phyloP scores from a whole-genome alignment of 2,888 invertebrate species.

The Aphidius colemani region DNA sequence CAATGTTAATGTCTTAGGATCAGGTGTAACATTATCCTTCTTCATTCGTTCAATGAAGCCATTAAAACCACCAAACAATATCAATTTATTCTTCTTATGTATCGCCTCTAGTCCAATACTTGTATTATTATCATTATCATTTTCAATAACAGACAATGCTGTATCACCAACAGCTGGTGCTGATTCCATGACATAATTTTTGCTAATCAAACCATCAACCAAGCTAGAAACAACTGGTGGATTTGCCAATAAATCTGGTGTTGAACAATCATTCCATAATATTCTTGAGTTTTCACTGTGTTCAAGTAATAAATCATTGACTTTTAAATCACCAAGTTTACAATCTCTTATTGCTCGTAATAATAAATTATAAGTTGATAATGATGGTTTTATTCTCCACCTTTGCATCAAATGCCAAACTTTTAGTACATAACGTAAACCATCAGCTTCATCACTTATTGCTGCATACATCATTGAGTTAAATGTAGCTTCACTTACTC shows the following conservation, averaged over 20 bases:
- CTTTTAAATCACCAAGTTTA: conserved; percentile 68
- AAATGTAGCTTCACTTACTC: conserved; percentile 71
- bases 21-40: conserved; percentile 69
- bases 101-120: conserved; percentile 36
- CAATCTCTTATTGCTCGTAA: conserved; percentile 81
- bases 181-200: not conserved
- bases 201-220: conserved; percentile 42
- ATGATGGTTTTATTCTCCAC: conserved; percentile 69
- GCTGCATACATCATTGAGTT: conserved; percentile 85
- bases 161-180: not conserved
- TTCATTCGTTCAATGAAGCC: conserved; percentile 81
- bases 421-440: conserved; percentile 79
- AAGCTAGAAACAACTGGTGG: conserved; percentile 58
- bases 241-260: conserved; percentile 71
- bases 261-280: conserved; percentile 44
- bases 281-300: conserved; percentile 27
- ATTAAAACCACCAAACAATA: conserved; percentile 78
- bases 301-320: conserved; percentile 39
- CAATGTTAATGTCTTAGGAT: conserved; percentile 79
- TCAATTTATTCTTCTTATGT: conserved; percentile 67
- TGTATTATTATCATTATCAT: conserved; percentile 2
- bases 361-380: conserved; percentile 80
- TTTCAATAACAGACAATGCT: not conserved
- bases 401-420: conserved; percentile 85
- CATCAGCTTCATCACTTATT: conserved; percentile 76